Conservation (phyloP, 2,797 vertebrate species). For the Apodemus agrarius region DNA sequence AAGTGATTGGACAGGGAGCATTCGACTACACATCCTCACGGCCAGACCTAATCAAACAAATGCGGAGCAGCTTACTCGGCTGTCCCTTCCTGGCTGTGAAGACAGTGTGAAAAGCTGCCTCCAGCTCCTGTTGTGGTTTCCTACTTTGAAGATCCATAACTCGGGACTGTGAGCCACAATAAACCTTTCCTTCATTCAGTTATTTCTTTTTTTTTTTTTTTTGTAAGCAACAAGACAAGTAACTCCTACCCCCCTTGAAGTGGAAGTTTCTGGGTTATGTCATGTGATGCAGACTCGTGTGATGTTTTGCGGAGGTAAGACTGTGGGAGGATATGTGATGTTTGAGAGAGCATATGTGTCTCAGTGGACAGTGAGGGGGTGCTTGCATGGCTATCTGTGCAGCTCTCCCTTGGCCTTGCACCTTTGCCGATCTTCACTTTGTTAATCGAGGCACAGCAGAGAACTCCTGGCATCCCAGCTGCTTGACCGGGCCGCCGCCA, state of each 20-base stretch:
- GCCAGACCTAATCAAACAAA: background rate
- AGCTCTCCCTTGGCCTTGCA: background rate
- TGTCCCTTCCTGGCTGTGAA: background rate
- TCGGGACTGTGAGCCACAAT: background rate
- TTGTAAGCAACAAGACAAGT: background rate
- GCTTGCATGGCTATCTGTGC: background rate
- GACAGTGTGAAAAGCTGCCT: background rate
- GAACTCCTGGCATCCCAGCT: background rate
- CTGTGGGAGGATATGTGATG: background rate
- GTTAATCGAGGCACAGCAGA: background rate
- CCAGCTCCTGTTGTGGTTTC: background rate
- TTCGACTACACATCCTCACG: too few relatives aligned
- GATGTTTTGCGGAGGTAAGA: background rate
- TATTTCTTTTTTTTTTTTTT: background rate
- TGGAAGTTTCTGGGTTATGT: background rate
- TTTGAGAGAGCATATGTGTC: background rate
- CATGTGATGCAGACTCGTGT: background rate
- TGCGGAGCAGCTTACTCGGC: too few relatives aligned
- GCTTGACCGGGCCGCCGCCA: background rate
- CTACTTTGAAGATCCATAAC: background rate
- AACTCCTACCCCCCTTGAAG: background rate
- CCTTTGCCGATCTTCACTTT: background rate
- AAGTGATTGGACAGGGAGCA: too few relatives aligned
- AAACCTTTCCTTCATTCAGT: background rate
- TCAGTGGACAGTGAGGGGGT: background rate